Evolutionary conservation across 2,113 vertebrate species (phyloP), one percentile per base, ranked within the genome.

Genomic region (Ctenodactylus gundi): DNA sequence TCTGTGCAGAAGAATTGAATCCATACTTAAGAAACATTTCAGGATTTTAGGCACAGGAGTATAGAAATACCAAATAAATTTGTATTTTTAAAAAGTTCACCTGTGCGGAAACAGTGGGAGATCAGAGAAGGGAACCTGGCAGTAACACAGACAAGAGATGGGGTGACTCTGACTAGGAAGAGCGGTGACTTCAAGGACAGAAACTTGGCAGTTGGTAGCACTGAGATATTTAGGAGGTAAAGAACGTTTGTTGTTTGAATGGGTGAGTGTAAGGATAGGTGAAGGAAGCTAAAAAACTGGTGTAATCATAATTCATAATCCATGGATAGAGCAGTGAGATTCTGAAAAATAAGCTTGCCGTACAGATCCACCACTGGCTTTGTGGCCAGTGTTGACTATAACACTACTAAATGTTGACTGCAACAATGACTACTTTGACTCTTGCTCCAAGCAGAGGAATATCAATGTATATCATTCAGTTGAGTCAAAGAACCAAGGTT

Each of bases 281-380:
- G 5, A 7, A 78, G 11, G 29, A 78, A 72, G 36, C 11, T 39
- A 80, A 80, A 10, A 55, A 10, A 6, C 12, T 11, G 4, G 15
- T n/a, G 1, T 36, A 41, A 41, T 23, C 12, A 78, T 34, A 90
- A n/a, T n/a, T n/a, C n/a, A n/a, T n/a, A 82, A n/a, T 23, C 51
- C 8, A n/a, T 41, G 25, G 17, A 75, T 0, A 1, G 34, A 41
- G 60, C 3, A 7, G 20, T 41, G 6, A 85, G 2, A 0, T 44
- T 80, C 27, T 85, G 34, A 36, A 58, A 58, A 36, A 27, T 68
- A 51, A 51, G 6, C 3, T 27, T 83, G 7, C 9, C 0, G 6
- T 7, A 53, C 15, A 29, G 23, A 55, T 0, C 36, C 12, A 7
- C n/a, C 5, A 55, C 2, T 51, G 51, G 8, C 21, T 88, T 88